These are phyloP conservation scores for Chymomyza procnemis DNA, from an alignment of 2,888 invertebrate species.

Conservation along the genomic window DNA sequence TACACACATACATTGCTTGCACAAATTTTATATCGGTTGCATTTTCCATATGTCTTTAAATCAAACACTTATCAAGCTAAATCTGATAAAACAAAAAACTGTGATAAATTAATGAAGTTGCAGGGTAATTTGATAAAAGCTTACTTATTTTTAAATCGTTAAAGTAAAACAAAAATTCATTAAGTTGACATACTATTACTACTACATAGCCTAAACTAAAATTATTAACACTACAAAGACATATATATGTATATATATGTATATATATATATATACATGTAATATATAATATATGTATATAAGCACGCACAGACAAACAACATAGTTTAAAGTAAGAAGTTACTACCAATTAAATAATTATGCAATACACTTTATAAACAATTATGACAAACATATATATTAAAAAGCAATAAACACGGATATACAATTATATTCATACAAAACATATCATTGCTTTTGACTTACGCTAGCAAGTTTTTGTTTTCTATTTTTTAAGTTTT, in stretches of 20 bases:
- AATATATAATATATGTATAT: background rate
- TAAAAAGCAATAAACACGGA: background rate
- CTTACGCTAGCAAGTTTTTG: background rate
- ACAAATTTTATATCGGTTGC: conserved; percentile 69
- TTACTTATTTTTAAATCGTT: conserved; percentile 18
- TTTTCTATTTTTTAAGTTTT: background rate
- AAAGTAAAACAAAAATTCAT: conserved; percentile 58
- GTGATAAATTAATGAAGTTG: conserved; percentile 77
- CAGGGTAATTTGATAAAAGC: conserved; percentile 75
- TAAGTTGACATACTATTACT: conserved; percentile 40
- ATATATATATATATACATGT: too few relatives aligned
- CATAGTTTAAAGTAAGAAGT: background rate
- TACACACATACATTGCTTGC: conserved; percentile 55
- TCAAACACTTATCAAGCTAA: conserved; percentile 57
- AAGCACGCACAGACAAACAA: conserved; percentile 8
- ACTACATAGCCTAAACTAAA: background rate
- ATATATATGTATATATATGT: background rate
- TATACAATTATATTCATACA: too few relatives aligned
- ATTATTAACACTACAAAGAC: background rate
- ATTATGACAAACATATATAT: background rate
- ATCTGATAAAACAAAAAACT: conserved; percentile 73
- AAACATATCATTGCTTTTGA: background rate
- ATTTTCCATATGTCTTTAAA: conserved; percentile 41
- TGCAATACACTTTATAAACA: background rate
- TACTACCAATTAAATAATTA: conserved; percentile 11